phyloP scores from a whole-genome alignment of 2,888 invertebrate genomes.

The Theretra japonica region DNA sequence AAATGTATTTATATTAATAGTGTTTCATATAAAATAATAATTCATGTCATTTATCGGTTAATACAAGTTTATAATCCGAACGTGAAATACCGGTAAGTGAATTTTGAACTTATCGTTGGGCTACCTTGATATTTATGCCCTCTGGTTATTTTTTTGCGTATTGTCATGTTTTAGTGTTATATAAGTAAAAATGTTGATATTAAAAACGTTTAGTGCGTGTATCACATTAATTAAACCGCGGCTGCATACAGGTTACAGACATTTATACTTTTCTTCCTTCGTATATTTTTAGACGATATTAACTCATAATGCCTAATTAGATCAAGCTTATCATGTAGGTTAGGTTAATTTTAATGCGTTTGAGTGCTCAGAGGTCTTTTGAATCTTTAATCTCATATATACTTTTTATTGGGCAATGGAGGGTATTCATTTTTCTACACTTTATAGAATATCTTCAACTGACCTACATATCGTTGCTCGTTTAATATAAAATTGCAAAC shows the following conservation, averaged over 20 bases:
- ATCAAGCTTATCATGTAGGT: background rate
- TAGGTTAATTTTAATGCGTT: background rate
- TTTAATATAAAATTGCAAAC: too few species aligned
- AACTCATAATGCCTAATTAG: background rate
- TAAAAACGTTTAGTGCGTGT: slow-evolving; percentile 57
- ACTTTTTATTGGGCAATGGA: background rate
- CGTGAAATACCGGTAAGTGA: slow-evolving; percentile 47
- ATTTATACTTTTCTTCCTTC: slow-evolving; percentile 34
- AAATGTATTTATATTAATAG: slow-evolving; percentile 8
- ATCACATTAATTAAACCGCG: slow-evolving; percentile 54
- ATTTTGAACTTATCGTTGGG: slow-evolving; percentile 56
- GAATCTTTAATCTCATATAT: background rate
- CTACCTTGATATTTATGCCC: background rate
- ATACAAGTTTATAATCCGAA: slow-evolving; percentile 30
- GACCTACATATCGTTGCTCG: too few species aligned
- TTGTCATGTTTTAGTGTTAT: slow-evolving; percentile 63
- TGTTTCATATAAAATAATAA: slow-evolving; percentile 2
- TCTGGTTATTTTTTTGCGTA: slow-evolving; percentile 55
- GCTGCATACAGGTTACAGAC: slow-evolving; percentile 65
- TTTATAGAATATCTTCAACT: too few species aligned
- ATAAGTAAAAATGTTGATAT: slow-evolving; percentile 67
- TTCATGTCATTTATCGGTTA: slow-evolving; percentile 35
- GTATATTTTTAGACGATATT: slow-evolving; percentile 34
- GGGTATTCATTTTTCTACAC: background rate
- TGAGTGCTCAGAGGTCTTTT: background rate